These are phyloP conservation scores for Omphaloscelis lunosa DNA, from an alignment of 2,888 invertebrate species.

Conservation along the genomic window DNA sequence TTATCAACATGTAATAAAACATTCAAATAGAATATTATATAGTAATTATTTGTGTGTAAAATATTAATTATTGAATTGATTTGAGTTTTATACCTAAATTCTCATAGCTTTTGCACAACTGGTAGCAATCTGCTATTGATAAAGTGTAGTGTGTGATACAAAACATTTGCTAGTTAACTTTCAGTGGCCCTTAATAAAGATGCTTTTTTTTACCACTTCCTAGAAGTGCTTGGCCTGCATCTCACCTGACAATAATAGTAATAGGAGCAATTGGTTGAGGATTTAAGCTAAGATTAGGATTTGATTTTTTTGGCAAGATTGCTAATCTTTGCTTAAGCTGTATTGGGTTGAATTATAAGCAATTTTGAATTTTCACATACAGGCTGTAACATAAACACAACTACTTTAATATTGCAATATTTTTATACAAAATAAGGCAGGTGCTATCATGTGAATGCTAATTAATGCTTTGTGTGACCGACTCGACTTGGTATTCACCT, in stretches of 20 bases:
- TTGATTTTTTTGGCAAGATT: not conserved
- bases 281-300: not conserved
- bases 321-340: not conserved
- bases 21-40: not conserved
- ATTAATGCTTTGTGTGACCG: not conserved
- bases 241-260: too few species aligned
- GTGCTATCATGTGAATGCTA: not conserved
- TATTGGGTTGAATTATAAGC: not conserved
- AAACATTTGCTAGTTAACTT: too few species aligned
- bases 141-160: not conserved
- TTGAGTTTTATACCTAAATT: not conserved
- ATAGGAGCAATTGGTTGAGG: not conserved
- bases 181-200: not conserved
- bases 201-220: not conserved
- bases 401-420: not conserved
- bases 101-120: not conserved
- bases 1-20: conserved; percentile 16
- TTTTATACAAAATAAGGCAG: not conserved
- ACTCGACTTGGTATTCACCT: not conserved
- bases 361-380: not conserved
- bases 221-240: too few species aligned
- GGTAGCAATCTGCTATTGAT: too few species aligned
- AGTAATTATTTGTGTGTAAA: not conserved
- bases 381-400: not conserved
- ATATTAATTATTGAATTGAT: not conserved